These are phyloP conservation scores for Incurvaria masculella DNA, from an alignment of 2,888 invertebrate genomes.

Conservation along the genomic window DNA sequence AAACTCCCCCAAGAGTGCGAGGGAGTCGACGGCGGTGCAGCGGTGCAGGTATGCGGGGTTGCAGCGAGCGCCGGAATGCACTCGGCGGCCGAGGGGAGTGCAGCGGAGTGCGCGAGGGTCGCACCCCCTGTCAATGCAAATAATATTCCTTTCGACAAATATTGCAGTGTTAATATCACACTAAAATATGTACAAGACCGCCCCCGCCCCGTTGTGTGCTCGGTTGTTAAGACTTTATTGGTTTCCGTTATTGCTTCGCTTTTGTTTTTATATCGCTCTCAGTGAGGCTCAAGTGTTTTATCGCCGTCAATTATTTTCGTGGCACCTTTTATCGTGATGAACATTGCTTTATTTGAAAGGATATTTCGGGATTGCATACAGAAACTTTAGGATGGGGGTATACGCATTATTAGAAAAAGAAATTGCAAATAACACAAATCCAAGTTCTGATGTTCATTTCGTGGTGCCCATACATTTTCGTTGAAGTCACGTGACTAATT, in stretches of 20 bases:
- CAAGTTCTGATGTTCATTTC: too few relatives aligned
- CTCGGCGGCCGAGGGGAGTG: not conserved
- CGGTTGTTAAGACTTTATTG: slow-evolving; percentile 34
- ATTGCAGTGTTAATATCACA: slow-evolving; percentile 47
- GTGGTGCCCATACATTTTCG: too few relatives aligned
- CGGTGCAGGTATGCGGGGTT: slow-evolving; percentile 35
- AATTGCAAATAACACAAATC: too few relatives aligned
- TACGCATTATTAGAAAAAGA: too few relatives aligned
- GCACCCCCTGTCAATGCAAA: not conserved
- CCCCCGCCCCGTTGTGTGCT: slow-evolving; percentile 33
- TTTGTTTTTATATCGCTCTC: not conserved
- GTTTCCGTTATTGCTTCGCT: slow-evolving; percentile 27
- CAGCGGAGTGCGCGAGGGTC: not conserved
- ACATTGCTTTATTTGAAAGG: too few relatives aligned
- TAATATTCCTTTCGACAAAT: slow-evolving; percentile 26
- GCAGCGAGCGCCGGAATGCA: not conserved
- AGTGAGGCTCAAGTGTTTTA: too few relatives aligned
- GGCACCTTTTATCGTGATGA: too few relatives aligned
- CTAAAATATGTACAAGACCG: slow-evolving; percentile 35
- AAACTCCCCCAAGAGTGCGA: not conserved
- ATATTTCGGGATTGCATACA: too few relatives aligned
- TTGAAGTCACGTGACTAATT: too few relatives aligned
- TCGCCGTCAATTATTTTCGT: too few relatives aligned
- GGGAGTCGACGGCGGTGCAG: slow-evolving; percentile 24
- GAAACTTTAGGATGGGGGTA: too few relatives aligned